Percentiles rank a stretch among this genome's conserved stretches.
These are phyloP conservation scores for Helleia helle DNA, from an alignment of 2,888 invertebrate genomes.

Conservation along the genomic window DNA sequence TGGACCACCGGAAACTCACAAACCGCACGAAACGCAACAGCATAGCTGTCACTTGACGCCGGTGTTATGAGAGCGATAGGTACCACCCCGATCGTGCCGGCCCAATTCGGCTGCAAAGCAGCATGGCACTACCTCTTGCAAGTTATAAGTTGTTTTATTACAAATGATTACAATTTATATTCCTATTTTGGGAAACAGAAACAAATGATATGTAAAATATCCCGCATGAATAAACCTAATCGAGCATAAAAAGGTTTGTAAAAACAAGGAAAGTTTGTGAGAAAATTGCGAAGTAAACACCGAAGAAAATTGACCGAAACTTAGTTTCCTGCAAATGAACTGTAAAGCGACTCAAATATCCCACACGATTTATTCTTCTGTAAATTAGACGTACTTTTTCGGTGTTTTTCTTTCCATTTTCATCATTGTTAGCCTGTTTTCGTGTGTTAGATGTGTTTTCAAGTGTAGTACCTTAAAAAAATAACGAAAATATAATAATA, in stretches of 20 bases:
- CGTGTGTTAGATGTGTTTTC: no score
- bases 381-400: neutral
- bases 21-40: no score
- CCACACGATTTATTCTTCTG: neutral
- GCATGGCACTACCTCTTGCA: no score
- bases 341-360: neutral
- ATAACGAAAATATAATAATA: no score
- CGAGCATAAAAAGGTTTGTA: constrained; percentile 33
- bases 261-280: constrained; percentile 46
- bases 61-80: no score
- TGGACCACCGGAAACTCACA: no score
- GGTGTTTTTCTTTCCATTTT: constrained; percentile 2
- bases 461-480: no score
- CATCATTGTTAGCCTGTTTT: neutral
- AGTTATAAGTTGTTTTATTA: no score
- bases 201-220: constrained; percentile 7
- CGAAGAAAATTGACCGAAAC: constrained; percentile 34
- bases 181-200: neutral
- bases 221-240: constrained; percentile 30
- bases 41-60: no score
- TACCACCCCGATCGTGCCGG: no score
- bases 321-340: constrained; percentile 2
- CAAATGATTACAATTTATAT: no score
- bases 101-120: no score
- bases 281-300: constrained; percentile 44